Percentiles rank a stretch among this genome's conserved stretches.
phyloP scores from a whole-genome alignment of 37 sponge, comb jelly and placozoan species.

The Hexactinellida sp. region DNA sequence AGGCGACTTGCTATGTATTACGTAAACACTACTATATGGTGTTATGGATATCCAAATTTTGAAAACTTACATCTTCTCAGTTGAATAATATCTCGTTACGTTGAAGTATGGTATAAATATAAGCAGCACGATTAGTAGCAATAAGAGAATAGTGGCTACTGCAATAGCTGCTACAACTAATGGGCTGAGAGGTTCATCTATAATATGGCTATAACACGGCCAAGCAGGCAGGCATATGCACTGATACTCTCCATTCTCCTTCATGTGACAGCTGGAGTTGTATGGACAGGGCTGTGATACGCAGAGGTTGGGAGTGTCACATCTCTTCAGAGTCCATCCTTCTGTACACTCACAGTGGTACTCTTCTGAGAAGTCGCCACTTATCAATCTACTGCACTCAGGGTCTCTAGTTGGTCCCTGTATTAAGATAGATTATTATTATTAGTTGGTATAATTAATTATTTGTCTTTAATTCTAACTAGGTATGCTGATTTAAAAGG shows the following conservation, averaged over 20 bases:
- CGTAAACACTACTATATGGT: no score
- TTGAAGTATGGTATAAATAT: no score
- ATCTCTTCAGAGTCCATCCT: neutral
- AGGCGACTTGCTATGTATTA: no score
- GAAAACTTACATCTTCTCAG: no score
- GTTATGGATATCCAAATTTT: no score
- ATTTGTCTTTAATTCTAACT: no score
- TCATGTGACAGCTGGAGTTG: neutral
- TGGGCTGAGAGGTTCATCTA: neutral
- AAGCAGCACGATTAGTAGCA: neutral
- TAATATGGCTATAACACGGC: neutral
- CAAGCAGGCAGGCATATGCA: neutral
- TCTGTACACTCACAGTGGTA: neutral
- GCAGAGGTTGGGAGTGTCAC: neutral
- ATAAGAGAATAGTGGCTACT: neutral
- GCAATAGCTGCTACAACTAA: neutral
- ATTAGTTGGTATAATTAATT: no score
- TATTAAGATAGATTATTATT: no score
- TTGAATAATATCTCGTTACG: no score
- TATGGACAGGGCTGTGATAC: neutral
- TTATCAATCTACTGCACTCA: neutral
- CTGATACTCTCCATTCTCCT: neutral
- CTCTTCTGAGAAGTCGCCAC: neutral
- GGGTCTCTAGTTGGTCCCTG: neutral
- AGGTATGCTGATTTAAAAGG: no score